These are phyloP conservation scores for Pinctada fucata DNA, from an alignment of 2,888 invertebrate species.

Conservation along the genomic window DNA sequence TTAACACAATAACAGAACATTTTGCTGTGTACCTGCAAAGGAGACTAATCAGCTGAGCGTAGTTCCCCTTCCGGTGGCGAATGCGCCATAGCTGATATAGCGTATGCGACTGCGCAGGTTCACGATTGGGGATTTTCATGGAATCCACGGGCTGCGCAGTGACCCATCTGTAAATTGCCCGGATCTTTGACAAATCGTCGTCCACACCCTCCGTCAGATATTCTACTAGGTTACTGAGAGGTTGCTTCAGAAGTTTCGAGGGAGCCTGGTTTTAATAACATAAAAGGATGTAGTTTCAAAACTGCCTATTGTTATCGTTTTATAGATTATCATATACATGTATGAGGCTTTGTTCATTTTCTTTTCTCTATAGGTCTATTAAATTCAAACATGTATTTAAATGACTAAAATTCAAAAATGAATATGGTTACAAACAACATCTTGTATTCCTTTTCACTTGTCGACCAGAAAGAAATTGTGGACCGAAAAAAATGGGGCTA, in stretches of 20 bases:
- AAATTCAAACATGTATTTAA: too few species aligned
- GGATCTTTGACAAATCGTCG: slow-evolving; percentile 54
- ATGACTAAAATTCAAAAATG: too few species aligned
- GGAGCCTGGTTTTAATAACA: slow-evolving; percentile 50
- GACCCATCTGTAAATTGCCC: slow-evolving; percentile 69
- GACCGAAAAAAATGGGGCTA: too few species aligned
- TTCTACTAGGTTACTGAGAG: slow-evolving; percentile 52
- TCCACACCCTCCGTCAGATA: slow-evolving; percentile 52
- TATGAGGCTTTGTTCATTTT: neutral
- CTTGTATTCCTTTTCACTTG: too few species aligned
- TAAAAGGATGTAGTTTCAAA: neutral
- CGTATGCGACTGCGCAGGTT: slow-evolving; percentile 63
- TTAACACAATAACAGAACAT: too few species aligned
- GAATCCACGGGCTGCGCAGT: slow-evolving; percentile 61
- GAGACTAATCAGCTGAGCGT: slow-evolving; percentile 68
- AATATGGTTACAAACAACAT: too few species aligned
- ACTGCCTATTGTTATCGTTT: neutral
- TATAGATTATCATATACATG: neutral
- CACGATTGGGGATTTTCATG: slow-evolving; percentile 53
- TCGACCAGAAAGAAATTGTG: too few species aligned
- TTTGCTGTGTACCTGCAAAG: slow-evolving; percentile 56
- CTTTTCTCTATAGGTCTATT: too few species aligned
- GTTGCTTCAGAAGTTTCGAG: slow-evolving; percentile 47
- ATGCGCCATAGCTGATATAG: slow-evolving; percentile 68
- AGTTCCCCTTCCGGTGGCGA: slow-evolving; percentile 67